Conservation (phyloP, 2,113 vertebrate species). For the Clarias macrocephalus region DNA sequence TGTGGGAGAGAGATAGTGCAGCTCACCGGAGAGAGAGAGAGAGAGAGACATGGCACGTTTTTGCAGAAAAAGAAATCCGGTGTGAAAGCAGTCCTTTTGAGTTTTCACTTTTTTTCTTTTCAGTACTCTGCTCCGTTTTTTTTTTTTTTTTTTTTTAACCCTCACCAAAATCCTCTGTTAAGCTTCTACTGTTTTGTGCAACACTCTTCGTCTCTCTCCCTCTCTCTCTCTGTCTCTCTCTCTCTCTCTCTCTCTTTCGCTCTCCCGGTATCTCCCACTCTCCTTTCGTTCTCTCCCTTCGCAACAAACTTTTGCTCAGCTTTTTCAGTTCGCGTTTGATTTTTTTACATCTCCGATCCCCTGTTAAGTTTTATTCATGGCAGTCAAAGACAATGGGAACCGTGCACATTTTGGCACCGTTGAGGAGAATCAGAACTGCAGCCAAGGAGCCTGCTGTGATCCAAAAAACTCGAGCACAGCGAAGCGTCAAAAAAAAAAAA, state of each 20-base stretch:
- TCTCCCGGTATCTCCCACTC: slow-evolving; percentile 56
- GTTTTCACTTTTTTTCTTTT: slow-evolving; percentile 60
- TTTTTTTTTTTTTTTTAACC: slow-evolving; percentile 38
- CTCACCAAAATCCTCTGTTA: slow-evolving; percentile 33
- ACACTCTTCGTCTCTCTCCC: slow-evolving; percentile 47
- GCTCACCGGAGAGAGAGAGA: slow-evolving; percentile 57
- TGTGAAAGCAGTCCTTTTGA: slow-evolving; percentile 63
- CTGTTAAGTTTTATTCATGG: slow-evolving; percentile 66
- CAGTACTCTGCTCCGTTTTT: slow-evolving; percentile 54
- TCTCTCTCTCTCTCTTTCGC: slow-evolving; percentile 54
- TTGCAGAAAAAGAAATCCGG: slow-evolving; percentile 63
- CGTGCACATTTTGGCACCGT: slow-evolving; percentile 79
- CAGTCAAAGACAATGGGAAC: slow-evolving; percentile 74
- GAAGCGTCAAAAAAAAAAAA: slow-evolving; percentile 73
- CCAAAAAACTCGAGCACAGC: slow-evolving; percentile 74
- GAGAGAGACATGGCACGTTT: slow-evolving; percentile 67
- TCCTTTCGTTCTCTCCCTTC: slow-evolving; percentile 53
- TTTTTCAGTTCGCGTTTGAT: slow-evolving; percentile 56
- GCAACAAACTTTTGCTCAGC: slow-evolving; percentile 61
- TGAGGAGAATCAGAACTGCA: slow-evolving; percentile 78
- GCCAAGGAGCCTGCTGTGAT: slow-evolving; percentile 87
- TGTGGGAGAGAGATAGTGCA: slow-evolving; percentile 62
- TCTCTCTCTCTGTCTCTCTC: slow-evolving; percentile 58
- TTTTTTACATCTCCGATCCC: slow-evolving; percentile 58
- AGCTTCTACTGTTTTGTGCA: slow-evolving; percentile 45